These are phyloP conservation scores for Gobiocypris rarus DNA, from an alignment of 2,113 vertebrate genomes.

Conservation along the genomic window DNA sequence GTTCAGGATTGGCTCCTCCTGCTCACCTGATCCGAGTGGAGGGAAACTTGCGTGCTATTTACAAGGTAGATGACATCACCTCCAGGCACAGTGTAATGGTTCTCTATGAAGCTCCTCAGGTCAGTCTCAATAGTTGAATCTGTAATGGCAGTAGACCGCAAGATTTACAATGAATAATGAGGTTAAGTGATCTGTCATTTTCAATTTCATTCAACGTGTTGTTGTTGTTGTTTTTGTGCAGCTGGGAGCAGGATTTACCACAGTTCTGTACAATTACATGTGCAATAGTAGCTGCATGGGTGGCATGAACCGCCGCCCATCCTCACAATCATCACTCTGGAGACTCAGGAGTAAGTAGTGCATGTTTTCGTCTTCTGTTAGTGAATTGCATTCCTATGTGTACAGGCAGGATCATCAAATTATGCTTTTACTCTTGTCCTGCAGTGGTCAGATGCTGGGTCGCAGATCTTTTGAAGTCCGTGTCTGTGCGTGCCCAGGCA, in stretches of 20 bases:
- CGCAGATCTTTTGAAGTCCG: constrained; percentile 79
- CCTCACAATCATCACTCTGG: constrained; percentile 78
- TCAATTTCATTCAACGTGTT: background rate
- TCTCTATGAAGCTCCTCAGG: constrained; percentile 78
- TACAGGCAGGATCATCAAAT: background rate
- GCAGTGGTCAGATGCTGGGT: constrained; percentile 74
- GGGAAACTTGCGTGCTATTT: constrained; percentile 68
- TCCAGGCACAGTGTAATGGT: constrained; percentile 77
- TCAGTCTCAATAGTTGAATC: constrained; percentile 45
- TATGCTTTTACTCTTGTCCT: background rate
- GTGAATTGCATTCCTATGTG: background rate
- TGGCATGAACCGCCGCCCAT: constrained; percentile 81
- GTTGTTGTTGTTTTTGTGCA: constrained; percentile 37
- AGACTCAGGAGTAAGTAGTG: constrained; percentile 66
- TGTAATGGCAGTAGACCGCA: background rate
- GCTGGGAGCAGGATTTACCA: constrained; percentile 74
- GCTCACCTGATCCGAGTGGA: constrained; percentile 81
- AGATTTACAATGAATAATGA: background rate
- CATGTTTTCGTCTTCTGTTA: constrained; percentile 2
- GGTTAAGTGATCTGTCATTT: background rate
- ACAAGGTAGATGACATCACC: constrained; percentile 65
- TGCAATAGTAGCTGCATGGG: constrained; percentile 84
- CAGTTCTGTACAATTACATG: constrained; percentile 80
- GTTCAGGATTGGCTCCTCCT: constrained; percentile 67
- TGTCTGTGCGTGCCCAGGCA: constrained; percentile 80